Conservation (phyloP, 2,113 vertebrate species). For the Mobula hypostoma region DNA sequence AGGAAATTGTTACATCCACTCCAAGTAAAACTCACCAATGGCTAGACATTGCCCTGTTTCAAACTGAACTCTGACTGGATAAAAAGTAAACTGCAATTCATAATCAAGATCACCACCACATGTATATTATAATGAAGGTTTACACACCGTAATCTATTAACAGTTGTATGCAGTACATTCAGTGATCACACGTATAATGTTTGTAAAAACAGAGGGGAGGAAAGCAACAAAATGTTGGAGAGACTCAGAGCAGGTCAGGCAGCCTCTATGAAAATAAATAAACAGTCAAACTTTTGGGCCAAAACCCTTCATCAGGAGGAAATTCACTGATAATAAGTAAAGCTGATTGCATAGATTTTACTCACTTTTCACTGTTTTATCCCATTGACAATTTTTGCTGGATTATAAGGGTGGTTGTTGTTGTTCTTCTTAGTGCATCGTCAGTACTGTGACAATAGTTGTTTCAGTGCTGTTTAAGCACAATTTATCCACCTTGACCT, state of each 20-base stretch:
- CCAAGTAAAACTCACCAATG: background rate
- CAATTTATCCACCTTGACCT: background rate
- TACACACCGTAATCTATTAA: background rate
- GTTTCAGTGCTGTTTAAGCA: background rate
- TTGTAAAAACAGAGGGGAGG: background rate
- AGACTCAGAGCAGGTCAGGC: no score
- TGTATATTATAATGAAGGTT: background rate
- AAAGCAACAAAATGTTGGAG: no score
- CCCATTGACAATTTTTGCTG: no score
- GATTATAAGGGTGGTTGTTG: no score
- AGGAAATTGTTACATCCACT: background rate
- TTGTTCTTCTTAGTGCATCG: no score
- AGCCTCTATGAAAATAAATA: no score
- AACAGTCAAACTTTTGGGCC: no score
- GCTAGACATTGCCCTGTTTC: background rate
- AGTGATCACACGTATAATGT: background rate
- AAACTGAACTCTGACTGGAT: background rate
- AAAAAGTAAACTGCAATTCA: background rate
- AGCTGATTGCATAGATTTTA: no score
- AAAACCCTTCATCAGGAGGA: no score
- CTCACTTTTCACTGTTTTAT: no score
- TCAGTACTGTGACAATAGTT: no score
- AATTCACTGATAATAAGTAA: no score
- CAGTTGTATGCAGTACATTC: background rate
- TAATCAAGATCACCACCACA: background rate